phyloP scores from a whole-genome alignment of 2,888 invertebrate species.

The Tipula confusa region DNA sequence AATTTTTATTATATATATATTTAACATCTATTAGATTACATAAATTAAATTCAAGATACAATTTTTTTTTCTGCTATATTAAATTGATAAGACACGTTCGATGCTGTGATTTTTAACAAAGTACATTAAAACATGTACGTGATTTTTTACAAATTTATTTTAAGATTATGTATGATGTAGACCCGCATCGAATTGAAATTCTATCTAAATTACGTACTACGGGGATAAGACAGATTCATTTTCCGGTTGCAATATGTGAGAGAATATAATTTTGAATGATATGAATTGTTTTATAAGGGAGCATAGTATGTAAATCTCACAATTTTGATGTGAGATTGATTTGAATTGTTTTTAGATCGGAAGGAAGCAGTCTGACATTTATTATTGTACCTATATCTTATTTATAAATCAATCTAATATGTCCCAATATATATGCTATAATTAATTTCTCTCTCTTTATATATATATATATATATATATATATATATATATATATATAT shows the following conservation, averaged over 20 bases:
- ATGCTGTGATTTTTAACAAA: not conserved
- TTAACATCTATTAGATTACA: not conserved
- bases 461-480: too few relatives aligned
- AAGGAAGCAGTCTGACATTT: not conserved
- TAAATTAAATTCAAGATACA: not conserved
- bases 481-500: too few relatives aligned
- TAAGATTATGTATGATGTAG: not conserved
- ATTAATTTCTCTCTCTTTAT: too few relatives aligned
- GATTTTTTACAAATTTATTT: not conserved
- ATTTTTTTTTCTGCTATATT: not conserved
- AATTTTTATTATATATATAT: not conserved
- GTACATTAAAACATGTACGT: not conserved
- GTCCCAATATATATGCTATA: too few relatives aligned
- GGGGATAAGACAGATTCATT: not conserved
- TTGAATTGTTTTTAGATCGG: not conserved
- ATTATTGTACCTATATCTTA: too few relatives aligned
- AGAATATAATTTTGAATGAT: not conserved
- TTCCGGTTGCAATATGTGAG: not conserved
- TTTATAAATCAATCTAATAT: too few relatives aligned
- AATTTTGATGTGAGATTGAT: not conserved
- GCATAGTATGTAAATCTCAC: not conserved
- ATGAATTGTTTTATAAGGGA: not conserved
- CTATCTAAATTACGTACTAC: not conserved
- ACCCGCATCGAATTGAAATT: not conserved
- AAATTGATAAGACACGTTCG: conserved; percentile 4